Evolutionary conservation across 2,888 invertebrate species (phyloP), one percentile per base, ranked within the genome.

Genomic region (Malacosoma neustria): DNA sequence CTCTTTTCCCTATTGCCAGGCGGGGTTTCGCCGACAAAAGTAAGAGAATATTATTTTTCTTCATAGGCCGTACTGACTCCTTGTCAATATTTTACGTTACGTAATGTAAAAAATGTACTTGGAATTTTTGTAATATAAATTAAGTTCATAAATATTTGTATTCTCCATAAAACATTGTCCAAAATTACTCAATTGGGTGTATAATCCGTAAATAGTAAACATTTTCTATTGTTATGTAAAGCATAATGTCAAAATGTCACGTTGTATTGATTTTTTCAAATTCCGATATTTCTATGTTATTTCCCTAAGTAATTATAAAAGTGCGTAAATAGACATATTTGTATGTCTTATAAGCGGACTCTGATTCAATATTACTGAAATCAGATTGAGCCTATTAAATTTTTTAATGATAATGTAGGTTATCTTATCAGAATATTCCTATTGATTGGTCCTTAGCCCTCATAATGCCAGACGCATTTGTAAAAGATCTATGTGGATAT

Each of bases 1-100:
- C 89, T 51, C 67, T 89, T 52, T 84, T 88, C 62, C 85, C 89
- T 54, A 87, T 89, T 56, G 89, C 88, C 57, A 87, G 88, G 51
- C 84, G 89, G 59, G 89, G 91, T 63, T 87, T 81, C 61, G 75
- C 86, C 49, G 85, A 87, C 63, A 91, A 89, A 89, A 90, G 91
- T 91, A 89, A 90, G 89, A 67, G 60, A 50, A 42, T 30, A 30
- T 42, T 39, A 45, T 38, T 55, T 50, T 43, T 49, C 49, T 39
- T 37, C 37, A 41, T 37, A 38, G 43, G 43, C 48, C 45, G 52
- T 49, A 54, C 42, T 40, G 54, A 49, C 45, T 57, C 54, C 57
- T 61, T 46, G 62, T 75, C 74, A 72, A 74, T 79, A 58, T 70
- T 55, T 68, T 69, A 60, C 60, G 77, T 86, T 85, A 84, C 86